Percentiles rank a stretch among this genome's conserved stretches.
Evolutionary conservation across 2,888 invertebrate genomes (phyloP).

Genomic region (Plebejus melissa): DNA sequence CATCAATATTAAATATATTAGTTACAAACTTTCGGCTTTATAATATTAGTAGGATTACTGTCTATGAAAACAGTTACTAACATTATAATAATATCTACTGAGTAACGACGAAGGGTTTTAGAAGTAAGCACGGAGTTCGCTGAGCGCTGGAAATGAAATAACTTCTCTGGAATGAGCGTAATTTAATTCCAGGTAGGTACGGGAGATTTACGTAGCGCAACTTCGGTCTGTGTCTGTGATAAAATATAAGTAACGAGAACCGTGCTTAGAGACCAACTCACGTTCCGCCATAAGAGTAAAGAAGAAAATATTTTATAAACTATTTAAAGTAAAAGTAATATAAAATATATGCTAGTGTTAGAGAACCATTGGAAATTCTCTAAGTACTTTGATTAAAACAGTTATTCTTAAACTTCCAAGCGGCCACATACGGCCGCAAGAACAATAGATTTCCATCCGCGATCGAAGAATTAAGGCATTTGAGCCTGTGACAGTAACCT

Average conservation of each 20-base stretch:
- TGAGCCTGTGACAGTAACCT: too few species aligned
- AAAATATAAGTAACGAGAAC: constrained; percentile 14
- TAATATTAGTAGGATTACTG: neutral
- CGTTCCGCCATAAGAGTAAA: neutral
- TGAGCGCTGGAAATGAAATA: constrained; percentile 22
- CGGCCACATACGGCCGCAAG: too few species aligned
- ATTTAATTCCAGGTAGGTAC: constrained; percentile 23
- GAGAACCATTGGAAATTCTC: neutral
- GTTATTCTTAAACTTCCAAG: too few species aligned
- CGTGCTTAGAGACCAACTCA: neutral
- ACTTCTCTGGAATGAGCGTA: constrained; percentile 19
- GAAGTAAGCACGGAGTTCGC: neutral
- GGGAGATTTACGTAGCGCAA: constrained; percentile 15
- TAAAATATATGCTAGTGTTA: neutral
- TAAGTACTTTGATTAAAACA: too few species aligned
- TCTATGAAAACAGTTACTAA: neutral
- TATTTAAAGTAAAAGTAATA: neutral
- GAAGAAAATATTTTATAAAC: neutral
- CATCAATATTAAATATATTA: too few species aligned
- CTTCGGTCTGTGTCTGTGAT: constrained; percentile 1
- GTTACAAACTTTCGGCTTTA: too few species aligned
- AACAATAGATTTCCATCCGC: too few species aligned
- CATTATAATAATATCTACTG: neutral
- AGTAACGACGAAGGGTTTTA: neutral
- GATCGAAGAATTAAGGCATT: too few species aligned